Percentiles rank a stretch among this genome's conserved stretches.
These are phyloP conservation scores for Thaumatotibia leucotreta DNA, from an alignment of 1,140 invertebrate genomes.

Conservation along the genomic window DNA sequence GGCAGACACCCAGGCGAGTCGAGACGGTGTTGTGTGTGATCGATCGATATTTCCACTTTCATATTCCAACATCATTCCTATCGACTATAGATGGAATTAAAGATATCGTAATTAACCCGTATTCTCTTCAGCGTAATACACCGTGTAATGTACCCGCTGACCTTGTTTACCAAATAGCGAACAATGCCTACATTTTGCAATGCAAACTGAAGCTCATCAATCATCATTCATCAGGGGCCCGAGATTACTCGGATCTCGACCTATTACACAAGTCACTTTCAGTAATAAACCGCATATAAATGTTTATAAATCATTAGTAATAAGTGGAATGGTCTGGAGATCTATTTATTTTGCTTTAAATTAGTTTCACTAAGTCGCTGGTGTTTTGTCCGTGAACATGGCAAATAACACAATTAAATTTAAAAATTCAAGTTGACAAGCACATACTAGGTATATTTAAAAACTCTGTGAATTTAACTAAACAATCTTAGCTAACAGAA, in stretches of 20 bases:
- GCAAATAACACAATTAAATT: too few species aligned
- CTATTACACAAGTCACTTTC: constrained; percentile 31
- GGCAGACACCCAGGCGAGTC: neutral
- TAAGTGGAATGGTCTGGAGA: neutral
- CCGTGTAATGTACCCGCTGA: constrained; percentile 10
- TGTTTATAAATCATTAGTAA: neutral
- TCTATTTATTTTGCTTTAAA: neutral
- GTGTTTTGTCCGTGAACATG: too few species aligned
- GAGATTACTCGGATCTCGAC: constrained; percentile 23
- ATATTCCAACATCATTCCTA: neutral
- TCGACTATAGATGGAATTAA: neutral
- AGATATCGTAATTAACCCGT: neutral
- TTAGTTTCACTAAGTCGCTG: neutral
- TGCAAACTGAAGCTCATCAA: constrained; percentile 31
- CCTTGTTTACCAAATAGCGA: constrained; percentile 31
- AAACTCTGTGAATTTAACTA: too few species aligned
- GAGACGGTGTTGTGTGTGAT: constrained; percentile 6
- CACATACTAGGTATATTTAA: too few species aligned
- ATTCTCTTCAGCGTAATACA: neutral
- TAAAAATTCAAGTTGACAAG: too few species aligned
- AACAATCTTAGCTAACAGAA: too few species aligned
- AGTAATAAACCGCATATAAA: constrained; percentile 8
- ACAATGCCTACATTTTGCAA: constrained; percentile 26
- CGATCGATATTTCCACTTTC: constrained; percentile 5
- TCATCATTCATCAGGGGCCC: constrained; percentile 39